Evolutionary conservation across 2,888 invertebrate genomes (phyloP), one percentile per base, ranked within the genome.

Genomic region (Drosophila ustulata): DNA sequence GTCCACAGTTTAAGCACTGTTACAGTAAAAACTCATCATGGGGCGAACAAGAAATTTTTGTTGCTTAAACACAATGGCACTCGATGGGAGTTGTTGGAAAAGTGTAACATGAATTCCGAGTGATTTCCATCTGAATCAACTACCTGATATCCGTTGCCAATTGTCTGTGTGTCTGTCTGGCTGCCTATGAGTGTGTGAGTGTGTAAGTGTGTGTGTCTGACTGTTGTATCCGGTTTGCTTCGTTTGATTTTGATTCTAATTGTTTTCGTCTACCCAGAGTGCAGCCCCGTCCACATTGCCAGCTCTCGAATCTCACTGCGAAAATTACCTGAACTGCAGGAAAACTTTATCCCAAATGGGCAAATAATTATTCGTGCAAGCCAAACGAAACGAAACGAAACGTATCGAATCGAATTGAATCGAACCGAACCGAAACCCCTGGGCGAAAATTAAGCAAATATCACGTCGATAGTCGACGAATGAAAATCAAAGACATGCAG

Each of bases 211-310:
- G 45, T 53, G 52, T 9, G 23, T 62, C 51, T 65, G 55, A 62
- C 41, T 73, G 75, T 65, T 71, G 75, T 71, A 85, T 84, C 82
- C 86, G 88, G 76, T 71, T 87, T 70, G 82, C 62, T 62, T 70
- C 88, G 86, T 74, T 82, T 84, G 83, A 74, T 88, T 88, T 70
- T 80, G 83, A 78, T 76, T 88, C 83, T 84, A 84, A 84, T 84
- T 84, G 88, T 85, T 84, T 88, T 73, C 71, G 85, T 85, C 75
- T 67, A 58, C 25, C 37, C 57, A 11, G 62, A 50, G 66, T 66
- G 49, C 64, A 61, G 7, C 39, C 51, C 62, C 51, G 34, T 59
- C 59, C 57, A 70, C 71, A 52, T 39, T 45, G 41, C 37, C 62
- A 58, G 43, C 56, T 47, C 56, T 47, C 51, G 39, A 57, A 51